Base-by-base conservation (phyloP, 2,113 vertebrate genomes). In the Macrotus californicus region DNA sequence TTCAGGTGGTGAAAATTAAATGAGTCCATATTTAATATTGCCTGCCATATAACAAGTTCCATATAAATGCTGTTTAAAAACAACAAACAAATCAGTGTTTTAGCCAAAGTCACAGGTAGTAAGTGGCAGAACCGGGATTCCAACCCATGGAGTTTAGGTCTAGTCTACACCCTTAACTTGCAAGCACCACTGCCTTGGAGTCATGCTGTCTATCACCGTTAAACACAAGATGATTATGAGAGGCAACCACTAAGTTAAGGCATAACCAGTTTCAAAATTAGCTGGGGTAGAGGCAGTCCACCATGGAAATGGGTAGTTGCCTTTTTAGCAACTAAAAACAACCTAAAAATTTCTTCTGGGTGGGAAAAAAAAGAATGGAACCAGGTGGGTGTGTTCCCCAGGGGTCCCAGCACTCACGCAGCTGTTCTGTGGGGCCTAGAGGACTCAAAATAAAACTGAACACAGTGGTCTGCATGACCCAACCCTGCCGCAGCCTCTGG, bases 371-470 rank as follows among this genome's bases (percentile, higher is more conserved):
- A 76, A 82, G 61, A 70, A 72, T 0, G 6, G 50, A 95, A 89
- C 73, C 87, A 94, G 92, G 94, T 91, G 61, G 89, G 2, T 72
- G 19, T 84, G 34, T 89, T 87, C 70, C 79, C 83, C 9, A 6
- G 3, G 69, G 96, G 43, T 56, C 56, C n/a, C 75, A 26, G 46
- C 31, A 64, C 82, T 92, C 26, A 19, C 13, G n/a, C 92, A 95
- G 96, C 95, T 97, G 94, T 96, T 94, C 67, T 26, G 8, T 46
- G 48, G 59, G 43, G 52, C 84, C 83, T 52, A 90, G 76, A 52
- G 87, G 75, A 84, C 93, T 94, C 95, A 94, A 94, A 94, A 91
- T 84, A 96, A 93, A 96, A 52, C 43, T 43, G 5, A 64, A 18
- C 26, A 87, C 69, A 83, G 80, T 81, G 73, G 70, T 36, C 39